Conservation (phyloP, 2,797 vertebrate genomes). For the Potorous gilbertii region DNA sequence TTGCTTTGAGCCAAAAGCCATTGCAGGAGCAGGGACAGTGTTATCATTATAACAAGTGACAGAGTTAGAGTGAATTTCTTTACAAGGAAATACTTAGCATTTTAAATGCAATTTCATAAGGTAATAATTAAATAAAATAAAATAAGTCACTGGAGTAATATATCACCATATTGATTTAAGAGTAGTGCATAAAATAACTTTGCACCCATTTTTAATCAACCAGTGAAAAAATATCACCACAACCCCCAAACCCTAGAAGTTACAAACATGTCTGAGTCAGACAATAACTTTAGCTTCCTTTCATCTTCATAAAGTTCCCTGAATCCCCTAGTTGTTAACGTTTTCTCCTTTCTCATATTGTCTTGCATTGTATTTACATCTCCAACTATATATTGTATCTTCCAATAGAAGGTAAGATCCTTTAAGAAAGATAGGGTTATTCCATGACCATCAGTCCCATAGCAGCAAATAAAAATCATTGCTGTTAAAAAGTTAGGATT, state of each 20-base stretch:
- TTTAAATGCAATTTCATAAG: conserved; percentile 1
- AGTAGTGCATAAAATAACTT: not conserved
- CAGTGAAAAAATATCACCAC: not conserved
- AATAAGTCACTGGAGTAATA: not conserved
- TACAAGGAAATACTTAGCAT: conserved; percentile 18
- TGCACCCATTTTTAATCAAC: not conserved
- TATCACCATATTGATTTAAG: not conserved
- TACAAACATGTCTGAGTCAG: not conserved
- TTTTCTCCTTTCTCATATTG: not conserved
- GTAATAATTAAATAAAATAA: not conserved
- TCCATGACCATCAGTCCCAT: not conserved
- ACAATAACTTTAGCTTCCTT: not conserved
- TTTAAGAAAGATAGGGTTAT: not conserved
- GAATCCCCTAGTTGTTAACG: not conserved
- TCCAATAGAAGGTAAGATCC: not conserved
- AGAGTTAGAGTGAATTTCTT: not conserved
- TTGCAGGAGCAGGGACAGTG: not conserved
- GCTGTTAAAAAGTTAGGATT: not conserved
- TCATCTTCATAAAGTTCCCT: not conserved
- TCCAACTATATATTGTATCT: not conserved
- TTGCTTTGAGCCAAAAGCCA: conserved; percentile 35
- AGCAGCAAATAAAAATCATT: not conserved
- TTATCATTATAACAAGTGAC: not conserved
- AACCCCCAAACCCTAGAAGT: not conserved
- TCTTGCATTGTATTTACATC: not conserved